Percentiles rank a stretch among this genome's conserved stretches.
Evolutionary conservation across 2,888 invertebrate species (phyloP).

Genomic region (Falcaria lacertinaria): DNA sequence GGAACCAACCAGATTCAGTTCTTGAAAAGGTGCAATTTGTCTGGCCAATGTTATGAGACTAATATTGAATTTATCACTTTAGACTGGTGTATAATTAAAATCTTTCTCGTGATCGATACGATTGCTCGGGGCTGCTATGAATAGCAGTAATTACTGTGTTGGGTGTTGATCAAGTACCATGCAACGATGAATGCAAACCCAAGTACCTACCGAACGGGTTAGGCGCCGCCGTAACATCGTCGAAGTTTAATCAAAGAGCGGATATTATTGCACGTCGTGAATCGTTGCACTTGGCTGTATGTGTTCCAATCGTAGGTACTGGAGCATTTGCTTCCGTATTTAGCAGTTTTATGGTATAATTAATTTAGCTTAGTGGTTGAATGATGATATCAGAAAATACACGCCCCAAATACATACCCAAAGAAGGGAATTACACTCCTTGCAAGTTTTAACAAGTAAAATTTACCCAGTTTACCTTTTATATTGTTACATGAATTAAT

Average conservation of each 20-base stretch:
- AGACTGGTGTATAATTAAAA: background rate
- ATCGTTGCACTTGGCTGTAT: slow-evolving; percentile 2
- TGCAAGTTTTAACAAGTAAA: too few species aligned
- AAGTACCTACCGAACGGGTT: slow-evolving; percentile 15
- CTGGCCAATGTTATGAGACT: background rate
- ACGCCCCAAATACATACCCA: too few species aligned
- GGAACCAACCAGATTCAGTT: background rate
- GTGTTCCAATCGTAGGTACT: too few species aligned
- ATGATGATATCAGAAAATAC: too few species aligned
- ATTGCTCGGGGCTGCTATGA: background rate
- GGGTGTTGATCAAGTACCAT: background rate
- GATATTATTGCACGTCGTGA: slow-evolving; percentile 28
- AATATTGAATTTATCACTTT: background rate
- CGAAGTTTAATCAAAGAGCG: slow-evolving; percentile 27
- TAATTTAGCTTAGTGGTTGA: too few species aligned
- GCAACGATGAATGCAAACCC: background rate
- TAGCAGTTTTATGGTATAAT: too few species aligned
- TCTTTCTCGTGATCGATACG: background rate
- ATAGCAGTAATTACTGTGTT: background rate
- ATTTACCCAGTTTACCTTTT: too few species aligned
- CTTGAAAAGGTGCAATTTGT: background rate
- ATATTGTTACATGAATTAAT: too few species aligned
- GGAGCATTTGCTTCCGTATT: too few species aligned
- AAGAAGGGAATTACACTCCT: too few species aligned
- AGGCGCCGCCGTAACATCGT: slow-evolving; percentile 14